Percentiles rank a stretch among this genome's conserved stretches.
Evolutionary conservation across 2,888 invertebrate species (phyloP).

Genomic region (Drosophila melanocephala): DNA sequence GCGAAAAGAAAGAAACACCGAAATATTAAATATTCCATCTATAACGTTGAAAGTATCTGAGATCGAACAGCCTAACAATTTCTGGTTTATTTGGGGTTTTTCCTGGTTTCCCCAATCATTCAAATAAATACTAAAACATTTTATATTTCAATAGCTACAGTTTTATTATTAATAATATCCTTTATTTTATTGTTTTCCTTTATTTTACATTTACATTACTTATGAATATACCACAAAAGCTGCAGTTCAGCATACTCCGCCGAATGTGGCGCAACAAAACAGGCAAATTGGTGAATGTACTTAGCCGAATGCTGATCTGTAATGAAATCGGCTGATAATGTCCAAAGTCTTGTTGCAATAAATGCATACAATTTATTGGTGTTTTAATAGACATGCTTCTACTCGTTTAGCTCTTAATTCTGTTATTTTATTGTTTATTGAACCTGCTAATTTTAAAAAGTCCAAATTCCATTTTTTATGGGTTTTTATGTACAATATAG

Average conservation of each 20-base stretch:
- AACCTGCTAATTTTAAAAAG: not conserved
- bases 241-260: not conserved
- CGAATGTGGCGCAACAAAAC: constrained; percentile 1
- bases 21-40: not conserved
- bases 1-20: not conserved
- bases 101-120: too few species aligned
- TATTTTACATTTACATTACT: too few species aligned
- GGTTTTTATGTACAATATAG: not conserved
- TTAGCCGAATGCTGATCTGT: constrained; percentile 30
- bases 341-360: constrained; percentile 12
- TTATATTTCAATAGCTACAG: too few species aligned
- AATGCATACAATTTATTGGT: not conserved
- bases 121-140: too few species aligned
- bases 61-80: too few species aligned
- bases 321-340: constrained; percentile 13
- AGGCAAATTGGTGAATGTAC: constrained; percentile 33
- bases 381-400: not conserved
- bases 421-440: not conserved
- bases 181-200: too few species aligned
- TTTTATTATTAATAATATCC: too few species aligned
- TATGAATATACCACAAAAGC: not conserved
- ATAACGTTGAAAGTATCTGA: too few species aligned
- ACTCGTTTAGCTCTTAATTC: not conserved
- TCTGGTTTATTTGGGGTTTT: too few species aligned
- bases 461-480: not conserved